Conservation (phyloP, 2,888 invertebrate genomes). For the Pherbina coryleti region DNA sequence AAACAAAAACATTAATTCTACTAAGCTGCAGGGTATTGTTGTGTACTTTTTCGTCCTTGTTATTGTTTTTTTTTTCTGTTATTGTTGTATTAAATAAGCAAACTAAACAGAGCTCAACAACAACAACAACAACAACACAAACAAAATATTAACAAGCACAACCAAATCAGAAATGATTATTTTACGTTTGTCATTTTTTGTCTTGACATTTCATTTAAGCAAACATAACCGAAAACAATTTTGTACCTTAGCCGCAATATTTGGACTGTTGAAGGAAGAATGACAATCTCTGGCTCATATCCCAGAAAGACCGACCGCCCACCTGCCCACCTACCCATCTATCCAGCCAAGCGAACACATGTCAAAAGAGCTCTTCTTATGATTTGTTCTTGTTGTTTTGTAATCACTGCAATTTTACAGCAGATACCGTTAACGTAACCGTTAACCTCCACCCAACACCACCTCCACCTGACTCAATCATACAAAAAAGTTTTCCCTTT, state of each 20-base stretch:
- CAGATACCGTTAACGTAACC: not conserved
- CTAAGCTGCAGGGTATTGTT: slow-evolving; percentile 7
- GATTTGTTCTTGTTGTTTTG: not conserved
- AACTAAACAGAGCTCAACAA: not conserved
- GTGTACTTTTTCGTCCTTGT: too few species aligned
- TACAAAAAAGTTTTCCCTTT: not conserved
- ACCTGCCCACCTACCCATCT: not conserved
- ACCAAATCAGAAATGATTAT: slow-evolving; percentile 34
- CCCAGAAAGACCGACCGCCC: not conserved
- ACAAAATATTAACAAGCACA: not conserved
- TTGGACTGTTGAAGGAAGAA: slow-evolving; percentile 1
- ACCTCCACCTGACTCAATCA: not conserved
- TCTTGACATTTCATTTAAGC: slow-evolving; percentile 34
- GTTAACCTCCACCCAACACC: not conserved
- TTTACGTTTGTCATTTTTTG: slow-evolving; percentile 32
- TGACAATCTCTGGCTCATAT: not conserved
- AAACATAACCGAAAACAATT: slow-evolving; percentile 26
- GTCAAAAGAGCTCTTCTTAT: slow-evolving; percentile 8
- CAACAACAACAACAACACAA: not conserved
- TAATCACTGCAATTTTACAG: not conserved
- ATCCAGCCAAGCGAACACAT: not conserved
- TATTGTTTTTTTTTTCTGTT: not conserved
- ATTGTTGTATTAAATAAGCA: not conserved
- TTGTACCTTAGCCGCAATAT: slow-evolving; percentile 26
- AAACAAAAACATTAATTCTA: slow-evolving; percentile 19